These are phyloP conservation scores for Ianthella basta DNA, from an alignment of 37 sponge, comb jelly and placozoan genomes.

Conservation along the genomic window DNA sequence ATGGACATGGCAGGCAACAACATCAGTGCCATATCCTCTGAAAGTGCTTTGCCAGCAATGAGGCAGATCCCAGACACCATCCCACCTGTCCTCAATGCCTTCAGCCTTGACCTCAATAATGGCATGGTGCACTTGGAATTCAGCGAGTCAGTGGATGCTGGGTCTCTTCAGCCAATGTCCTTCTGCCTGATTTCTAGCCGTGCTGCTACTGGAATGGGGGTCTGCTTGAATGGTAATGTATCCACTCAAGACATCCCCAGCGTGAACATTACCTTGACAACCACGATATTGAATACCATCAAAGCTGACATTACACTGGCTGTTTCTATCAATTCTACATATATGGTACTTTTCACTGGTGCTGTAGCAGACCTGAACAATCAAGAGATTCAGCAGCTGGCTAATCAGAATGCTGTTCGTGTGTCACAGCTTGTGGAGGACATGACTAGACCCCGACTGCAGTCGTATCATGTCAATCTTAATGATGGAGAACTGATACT, in stretches of 20 bases:
- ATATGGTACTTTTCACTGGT: constrained; percentile 45
- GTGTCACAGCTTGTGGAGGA: constrained; percentile 57
- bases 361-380: constrained; percentile 69
- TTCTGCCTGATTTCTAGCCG: constrained; percentile 48
- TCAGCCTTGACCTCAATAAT: constrained; percentile 76
- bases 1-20: constrained; percentile 74
- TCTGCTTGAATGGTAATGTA: constrained; percentile 53
- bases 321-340: constrained; percentile 57
- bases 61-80: constrained; percentile 51
- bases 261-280: constrained; percentile 53
- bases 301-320: constrained; percentile 62
- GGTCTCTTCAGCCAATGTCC: constrained; percentile 25
- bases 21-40: constrained; percentile 47
- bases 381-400: constrained; percentile 46
- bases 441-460: constrained; percentile 49
- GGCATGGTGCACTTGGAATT: constrained; percentile 65
- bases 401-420: constrained; percentile 45
- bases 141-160: constrained; percentile 67
- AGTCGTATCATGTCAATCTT: constrained; percentile 62
- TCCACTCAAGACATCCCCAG: constrained; percentile 50
- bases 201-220: constrained; percentile 1
- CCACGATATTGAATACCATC: constrained; percentile 62
- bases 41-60: constrained; percentile 44
- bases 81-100: constrained; percentile 61
- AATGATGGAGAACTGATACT: constrained; percentile 69